A percentile compares a stretch with the other conserved stretches of the same genome.
Conservation (phyloP, 2,888 invertebrate species). For the Zonitis immaculata region DNA sequence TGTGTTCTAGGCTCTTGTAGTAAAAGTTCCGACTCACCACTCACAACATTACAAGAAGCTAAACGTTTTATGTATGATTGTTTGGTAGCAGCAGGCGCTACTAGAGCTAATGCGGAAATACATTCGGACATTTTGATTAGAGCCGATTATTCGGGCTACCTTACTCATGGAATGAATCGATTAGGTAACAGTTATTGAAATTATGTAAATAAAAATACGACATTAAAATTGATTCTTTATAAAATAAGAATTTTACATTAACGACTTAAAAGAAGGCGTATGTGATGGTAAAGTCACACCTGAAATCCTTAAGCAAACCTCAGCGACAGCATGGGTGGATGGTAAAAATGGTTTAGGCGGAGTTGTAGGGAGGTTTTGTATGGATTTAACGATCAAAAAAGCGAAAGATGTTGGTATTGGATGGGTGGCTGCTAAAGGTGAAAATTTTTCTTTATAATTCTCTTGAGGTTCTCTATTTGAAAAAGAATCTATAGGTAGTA, state of each 20-base stretch:
- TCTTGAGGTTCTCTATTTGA: too few relatives aligned
- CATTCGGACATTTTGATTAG: constrained; percentile 64
- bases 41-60: constrained; percentile 49
- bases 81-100: constrained; percentile 60
- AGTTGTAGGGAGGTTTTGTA: constrained; percentile 59
- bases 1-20: too few relatives aligned
- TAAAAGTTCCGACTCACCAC: too few relatives aligned
- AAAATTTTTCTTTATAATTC: too few relatives aligned
- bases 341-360: constrained; percentile 66
- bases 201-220: constrained; percentile 57
- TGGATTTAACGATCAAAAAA: constrained; percentile 64
- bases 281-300: constrained; percentile 54
- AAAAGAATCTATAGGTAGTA: too few relatives aligned
- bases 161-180: constrained; percentile 68
- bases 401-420: constrained; percentile 63
- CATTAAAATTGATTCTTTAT: too few relatives aligned
- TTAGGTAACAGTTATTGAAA: constrained; percentile 62
- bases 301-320: constrained; percentile 53
- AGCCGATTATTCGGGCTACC: constrained; percentile 67
- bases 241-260: too few relatives aligned
- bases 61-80: constrained; percentile 61
- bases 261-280: too few relatives aligned
- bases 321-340: constrained; percentile 56
- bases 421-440: constrained; percentile 61
- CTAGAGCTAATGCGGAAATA: constrained; percentile 54